Percentiles rank a stretch among this genome's conserved stretches.
These are phyloP conservation scores for Gastracanthus pulcherrimus DNA, from an alignment of 2,888 invertebrate genomes.

Conservation along the genomic window DNA sequence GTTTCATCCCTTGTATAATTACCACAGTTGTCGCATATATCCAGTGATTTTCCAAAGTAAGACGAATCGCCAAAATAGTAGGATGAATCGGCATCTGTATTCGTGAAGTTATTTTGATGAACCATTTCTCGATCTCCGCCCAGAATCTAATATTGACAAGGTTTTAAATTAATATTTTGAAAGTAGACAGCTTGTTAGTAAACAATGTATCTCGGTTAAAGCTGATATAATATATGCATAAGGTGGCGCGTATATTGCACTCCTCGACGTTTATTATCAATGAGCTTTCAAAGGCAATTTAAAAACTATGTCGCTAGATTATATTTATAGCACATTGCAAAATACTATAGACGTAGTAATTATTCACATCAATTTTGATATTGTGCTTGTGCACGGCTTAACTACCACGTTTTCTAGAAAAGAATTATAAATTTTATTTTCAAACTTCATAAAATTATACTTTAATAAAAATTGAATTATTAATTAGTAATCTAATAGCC, in stretches of 20 bases:
- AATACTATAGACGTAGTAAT: neutral
- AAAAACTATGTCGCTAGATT: conserved; percentile 29
- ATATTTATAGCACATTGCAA: too few relatives aligned
- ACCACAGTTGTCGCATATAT: conserved; percentile 72
- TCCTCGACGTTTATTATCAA: conserved; percentile 18
- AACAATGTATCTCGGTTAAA: neutral
- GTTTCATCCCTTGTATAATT: conserved; percentile 59
- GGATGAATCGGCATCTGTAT: neutral
- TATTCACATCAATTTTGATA: neutral
- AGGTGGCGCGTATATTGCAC: neutral
- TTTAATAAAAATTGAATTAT: neutral
- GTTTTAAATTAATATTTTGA: too few relatives aligned
- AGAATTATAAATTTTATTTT: neutral
- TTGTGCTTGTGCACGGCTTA: neutral
- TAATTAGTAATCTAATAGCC: neutral
- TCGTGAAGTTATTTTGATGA: conserved; percentile 6
- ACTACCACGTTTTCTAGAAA: neutral
- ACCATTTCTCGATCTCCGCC: conserved; percentile 26
- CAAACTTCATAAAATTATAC: neutral
- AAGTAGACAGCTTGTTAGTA: neutral
- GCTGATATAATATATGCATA: neutral
- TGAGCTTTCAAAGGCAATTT: neutral
- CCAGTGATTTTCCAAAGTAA: conserved; percentile 62
- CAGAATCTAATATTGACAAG: conserved; percentile 31
- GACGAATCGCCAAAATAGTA: neutral